A percentile compares a stretch with the other conserved stretches of the same genome.
These are phyloP conservation scores for Willowsia nigromaculata DNA, from an alignment of 2,888 invertebrate genomes.

Conservation along the genomic window DNA sequence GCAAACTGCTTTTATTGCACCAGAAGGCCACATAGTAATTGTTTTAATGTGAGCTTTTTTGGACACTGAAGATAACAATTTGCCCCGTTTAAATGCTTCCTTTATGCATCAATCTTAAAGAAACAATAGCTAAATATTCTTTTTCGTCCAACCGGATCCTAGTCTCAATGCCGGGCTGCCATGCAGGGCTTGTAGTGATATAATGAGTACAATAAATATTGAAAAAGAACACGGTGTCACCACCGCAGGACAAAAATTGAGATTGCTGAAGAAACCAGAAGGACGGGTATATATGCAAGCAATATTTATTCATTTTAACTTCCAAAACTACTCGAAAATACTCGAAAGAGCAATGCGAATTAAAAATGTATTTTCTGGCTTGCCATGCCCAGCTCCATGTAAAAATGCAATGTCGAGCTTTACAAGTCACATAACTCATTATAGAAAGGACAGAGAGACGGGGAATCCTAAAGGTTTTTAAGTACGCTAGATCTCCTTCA, in stretches of 20 bases:
- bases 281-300: no score
- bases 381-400: neutral
- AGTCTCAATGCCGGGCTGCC: slow-evolving; percentile 24
- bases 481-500: neutral
- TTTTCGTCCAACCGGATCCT: slow-evolving; percentile 38
- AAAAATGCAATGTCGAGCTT: neutral
- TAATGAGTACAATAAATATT: neutral
- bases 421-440: neutral
- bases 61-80: neutral
- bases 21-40: slow-evolving; percentile 48
- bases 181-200: no score
- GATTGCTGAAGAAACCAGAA: no score
- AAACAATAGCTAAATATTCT: slow-evolving; percentile 10
- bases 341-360: no score
- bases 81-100: neutral
- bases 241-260: neutral
- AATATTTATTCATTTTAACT: no score
- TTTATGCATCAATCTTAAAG: neutral
- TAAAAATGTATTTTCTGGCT: neutral
- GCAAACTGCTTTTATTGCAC: slow-evolving; percentile 20
- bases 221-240: neutral
- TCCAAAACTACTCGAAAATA: no score
- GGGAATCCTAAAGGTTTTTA: neutral
- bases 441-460: neutral
- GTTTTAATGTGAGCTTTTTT: slow-evolving; percentile 32